These are phyloP conservation scores for Brenthis ino DNA, from an alignment of 2,888 invertebrate species.

Conservation along the genomic window DNA sequence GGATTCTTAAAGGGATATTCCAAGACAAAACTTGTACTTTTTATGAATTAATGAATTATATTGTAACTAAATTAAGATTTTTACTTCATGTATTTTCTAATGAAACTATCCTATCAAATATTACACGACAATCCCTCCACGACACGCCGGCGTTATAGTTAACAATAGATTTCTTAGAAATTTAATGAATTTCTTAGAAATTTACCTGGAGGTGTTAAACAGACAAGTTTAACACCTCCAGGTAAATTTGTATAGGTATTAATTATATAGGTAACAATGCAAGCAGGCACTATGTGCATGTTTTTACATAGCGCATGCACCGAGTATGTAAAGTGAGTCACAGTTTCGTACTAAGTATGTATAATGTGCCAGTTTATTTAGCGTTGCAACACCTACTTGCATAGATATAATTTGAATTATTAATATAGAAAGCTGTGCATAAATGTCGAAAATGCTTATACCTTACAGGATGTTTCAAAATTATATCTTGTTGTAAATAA, in stretches of 20 bases:
- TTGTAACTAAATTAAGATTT: neutral
- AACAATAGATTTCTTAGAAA: too few species aligned
- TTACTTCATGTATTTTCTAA: slow-evolving; percentile 22
- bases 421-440: slow-evolving; percentile 5
- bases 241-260: neutral
- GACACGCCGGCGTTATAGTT: too few species aligned
- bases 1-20: too few species aligned
- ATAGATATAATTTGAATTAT: slow-evolving; percentile 27
- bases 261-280: slow-evolving; percentile 22
- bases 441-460: neutral
- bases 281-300: slow-evolving; percentile 28
- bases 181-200: too few species aligned
- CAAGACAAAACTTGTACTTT: too few species aligned
- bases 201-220: too few species aligned
- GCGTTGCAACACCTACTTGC: slow-evolving; percentile 24
- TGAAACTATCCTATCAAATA: slow-evolving; percentile 38
- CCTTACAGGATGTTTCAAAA: neutral
- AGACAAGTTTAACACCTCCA: neutral
- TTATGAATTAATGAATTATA: neutral
- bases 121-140: neutral
- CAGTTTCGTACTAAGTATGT: slow-evolving; percentile 26
- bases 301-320: slow-evolving; percentile 29
- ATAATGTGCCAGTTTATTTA: slow-evolving; percentile 26
- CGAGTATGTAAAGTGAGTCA: slow-evolving; percentile 36
- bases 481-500: too few species aligned